Base-by-base conservation (phyloP, 2,113 vertebrate species). In the Enhydra lutris region DNA sequence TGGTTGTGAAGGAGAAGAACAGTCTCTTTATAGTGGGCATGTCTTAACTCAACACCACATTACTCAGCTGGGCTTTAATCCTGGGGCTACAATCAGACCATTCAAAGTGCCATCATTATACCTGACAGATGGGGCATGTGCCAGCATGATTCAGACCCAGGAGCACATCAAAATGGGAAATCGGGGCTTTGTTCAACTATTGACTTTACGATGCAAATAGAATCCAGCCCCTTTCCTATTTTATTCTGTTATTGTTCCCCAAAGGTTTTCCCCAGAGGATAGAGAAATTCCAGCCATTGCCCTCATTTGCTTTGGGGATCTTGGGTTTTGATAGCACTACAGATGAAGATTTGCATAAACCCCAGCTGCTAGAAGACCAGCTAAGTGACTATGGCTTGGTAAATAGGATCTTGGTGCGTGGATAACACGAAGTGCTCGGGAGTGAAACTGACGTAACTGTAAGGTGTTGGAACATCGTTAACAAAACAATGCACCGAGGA, bases 131-230 rank as follows among this genome's bases (percentile, higher is more conserved):
- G 47, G 65, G 45, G 87, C 63, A 69, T 83, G 47, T 76, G 61
- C 14, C 73, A 82, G 55, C 34, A 39, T 59, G 55, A 42, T 76
- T 91, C 94, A 92, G 31, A 84, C 11, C 10, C 47, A 50, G 52
- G 55, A 85, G 21, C 61, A 7, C 29, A 92, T 91, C 83, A 94
- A 74, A 92, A 84, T 83, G n/a, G 20, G 80, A 93, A 95, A 45
- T 34, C 42, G 81, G 17, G 13, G 9, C 59, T 94, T 76, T 71
- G 91, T 59, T 85, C 55, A 88, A 36, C 93, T 97, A 2, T 59
- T 96, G 84, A 15, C 63, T 98, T 97, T 95, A 69, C 97, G 96
- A 97, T 74, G 59, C 55, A 98, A 96, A 97, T 89, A 23, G 39
- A 95, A 89, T 47, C 83, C 59, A 95, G 59, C 36, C 61, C 20